These are phyloP conservation scores for Chalcis sispes DNA, from an alignment of 2,888 invertebrate species.

Conservation along the genomic window DNA sequence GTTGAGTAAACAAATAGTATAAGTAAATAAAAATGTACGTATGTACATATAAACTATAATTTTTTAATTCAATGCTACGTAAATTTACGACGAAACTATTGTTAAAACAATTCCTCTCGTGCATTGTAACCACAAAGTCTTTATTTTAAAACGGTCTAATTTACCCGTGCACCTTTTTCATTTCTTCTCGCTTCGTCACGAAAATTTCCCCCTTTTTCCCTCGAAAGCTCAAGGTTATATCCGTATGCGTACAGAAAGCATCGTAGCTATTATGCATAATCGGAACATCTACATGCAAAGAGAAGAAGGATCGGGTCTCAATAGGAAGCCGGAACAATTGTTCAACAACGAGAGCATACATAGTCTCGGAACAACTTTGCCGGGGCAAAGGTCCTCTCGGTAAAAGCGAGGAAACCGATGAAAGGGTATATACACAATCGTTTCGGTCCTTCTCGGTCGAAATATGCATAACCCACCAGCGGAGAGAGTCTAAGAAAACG, in stretches of 20 bases:
- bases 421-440: slow-evolving; percentile 58
- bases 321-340: slow-evolving; percentile 40
- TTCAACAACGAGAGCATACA: neutral
- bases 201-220: too few species aligned
- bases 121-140: neutral
- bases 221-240: slow-evolving; percentile 36
- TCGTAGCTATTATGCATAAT: slow-evolving; percentile 41
- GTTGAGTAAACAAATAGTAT: too few species aligned
- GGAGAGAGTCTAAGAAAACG: too few species aligned
- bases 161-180: neutral
- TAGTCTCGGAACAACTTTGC: too few species aligned
- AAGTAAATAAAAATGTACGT: too few species aligned
- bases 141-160: neutral
- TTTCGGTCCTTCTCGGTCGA: slow-evolving; percentile 61
- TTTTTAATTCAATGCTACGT: too few species aligned
- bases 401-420: neutral
- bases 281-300: slow-evolving; percentile 15
- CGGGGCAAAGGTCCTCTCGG: neutral
- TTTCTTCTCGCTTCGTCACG: neutral
- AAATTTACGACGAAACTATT: too few species aligned
- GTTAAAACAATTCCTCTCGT: neutral
- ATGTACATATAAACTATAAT: too few species aligned
- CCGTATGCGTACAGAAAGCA: neutral
- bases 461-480: slow-evolving; percentile 67
- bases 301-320: slow-evolving; percentile 10